Evolutionary conservation across 2,888 invertebrate species (phyloP), one percentile per base, ranked within the genome.

Genomic region (Athalia cordata): DNA sequence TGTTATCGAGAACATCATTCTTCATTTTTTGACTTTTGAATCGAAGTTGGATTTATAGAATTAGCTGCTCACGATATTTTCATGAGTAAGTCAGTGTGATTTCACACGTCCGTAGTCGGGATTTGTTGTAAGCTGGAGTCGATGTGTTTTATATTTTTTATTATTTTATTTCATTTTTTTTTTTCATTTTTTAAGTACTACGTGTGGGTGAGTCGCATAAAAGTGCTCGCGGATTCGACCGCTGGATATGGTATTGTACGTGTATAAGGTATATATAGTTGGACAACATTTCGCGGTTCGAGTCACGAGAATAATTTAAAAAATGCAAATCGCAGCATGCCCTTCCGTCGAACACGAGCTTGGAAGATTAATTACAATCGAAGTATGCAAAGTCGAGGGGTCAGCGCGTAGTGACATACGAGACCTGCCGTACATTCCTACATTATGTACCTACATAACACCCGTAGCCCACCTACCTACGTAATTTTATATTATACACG

Each of bases 311-410:
- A 72, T 72, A 57, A 72, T 72, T 75, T n/a, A 72, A 75, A 75
- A 64, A 64, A 75, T 75, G 75, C 64, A 75, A 75, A 75, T 75
- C 43, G 50, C 52, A 50, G 15, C 47, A 61, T 52, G 29, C 50
- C 52, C 75, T 72, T 47, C 29, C 59, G 72, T 59, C 59, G 45
- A 72, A 72, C 47, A 9, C 62, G 8, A 50, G 61, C 49, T 29
- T 29, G 29, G 49, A 75, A 75, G 75, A 75, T 75, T 75, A 64
- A 75, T 75, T 75, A 75, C 75, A 75, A 75, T 75, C 75, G 62
- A 75, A 75, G 75, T 75, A 75, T 75, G 75, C 75, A 75, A 75
- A 75, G 75, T 64, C 75, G 75, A 61, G 75, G 75, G 75, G 75
- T 75, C 75, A 75, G 47, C 75, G 52, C 15, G 62, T 50, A 61